Evolutionary conservation across 2,113 vertebrate species (phyloP).

Genomic region (Dryoscopus gambensis): DNA sequence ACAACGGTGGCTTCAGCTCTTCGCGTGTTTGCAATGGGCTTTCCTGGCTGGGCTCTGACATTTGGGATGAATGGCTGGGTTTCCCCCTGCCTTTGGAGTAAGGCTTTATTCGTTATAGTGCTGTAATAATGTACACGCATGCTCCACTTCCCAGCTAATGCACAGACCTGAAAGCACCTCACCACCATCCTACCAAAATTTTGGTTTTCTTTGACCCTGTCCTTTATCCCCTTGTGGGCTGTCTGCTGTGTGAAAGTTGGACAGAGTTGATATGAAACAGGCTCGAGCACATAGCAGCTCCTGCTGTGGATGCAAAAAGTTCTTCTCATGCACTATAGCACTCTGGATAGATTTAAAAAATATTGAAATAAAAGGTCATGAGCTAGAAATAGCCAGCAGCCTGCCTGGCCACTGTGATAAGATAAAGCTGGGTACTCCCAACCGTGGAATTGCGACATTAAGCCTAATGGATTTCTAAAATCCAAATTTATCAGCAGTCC

Average conservation of each 20-base stretch:
- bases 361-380: slow-evolving; percentile 40
- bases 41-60: background rate
- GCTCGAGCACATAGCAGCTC: background rate
- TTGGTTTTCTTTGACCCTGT: background rate
- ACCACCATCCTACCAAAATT: background rate
- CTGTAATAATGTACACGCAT: background rate
- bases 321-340: background rate
- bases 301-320: background rate
- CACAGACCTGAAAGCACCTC: background rate
- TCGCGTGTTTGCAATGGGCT: background rate
- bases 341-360: slow-evolving; percentile 37
- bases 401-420: slow-evolving; percentile 39
- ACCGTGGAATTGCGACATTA: background rate
- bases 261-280: background rate
- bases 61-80: background rate
- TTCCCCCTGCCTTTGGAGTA: background rate
- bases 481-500: slow-evolving; percentile 31
- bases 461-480: slow-evolving; percentile 36
- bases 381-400: slow-evolving; percentile 2
- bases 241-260: background rate
- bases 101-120: background rate
- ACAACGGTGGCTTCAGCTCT: background rate
- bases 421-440: slow-evolving; percentile 23
- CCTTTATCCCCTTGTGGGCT: background rate
- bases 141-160: background rate